A percentile compares a stretch with the other conserved stretches of the same genome.
These are phyloP conservation scores for Crambe crambe DNA, from an alignment of 37 sponge, comb jelly and placozoan genomes.

Conservation along the genomic window DNA sequence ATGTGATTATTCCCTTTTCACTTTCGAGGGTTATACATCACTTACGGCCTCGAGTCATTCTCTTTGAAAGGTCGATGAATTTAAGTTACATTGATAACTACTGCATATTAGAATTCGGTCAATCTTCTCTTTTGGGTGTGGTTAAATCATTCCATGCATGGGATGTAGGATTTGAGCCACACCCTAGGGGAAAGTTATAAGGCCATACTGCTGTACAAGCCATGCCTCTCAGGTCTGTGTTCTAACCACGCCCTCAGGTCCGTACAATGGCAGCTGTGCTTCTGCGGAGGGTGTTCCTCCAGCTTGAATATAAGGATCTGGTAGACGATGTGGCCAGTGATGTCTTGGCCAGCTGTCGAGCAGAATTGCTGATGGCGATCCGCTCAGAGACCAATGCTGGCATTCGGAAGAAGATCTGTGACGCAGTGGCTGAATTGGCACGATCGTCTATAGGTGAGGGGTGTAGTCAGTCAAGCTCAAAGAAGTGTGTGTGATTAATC, in stretches of 20 bases:
- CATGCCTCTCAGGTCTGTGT: not conserved
- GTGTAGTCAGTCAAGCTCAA: not conserved
- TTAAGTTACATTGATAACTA: too few species aligned
- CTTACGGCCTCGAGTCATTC: too few species aligned
- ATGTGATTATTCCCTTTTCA: too few species aligned
- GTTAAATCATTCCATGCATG: too few species aligned
- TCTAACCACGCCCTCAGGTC: constrained; percentile 23
- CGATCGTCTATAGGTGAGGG: constrained; percentile 75
- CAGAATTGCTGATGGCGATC: constrained; percentile 65
- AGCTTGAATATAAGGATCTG: constrained; percentile 48
- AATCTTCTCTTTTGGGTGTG: too few species aligned
- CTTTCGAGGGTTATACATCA: too few species aligned
- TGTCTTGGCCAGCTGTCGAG: constrained; percentile 43
- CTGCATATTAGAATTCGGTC: too few species aligned
- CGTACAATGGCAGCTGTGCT: constrained; percentile 72
- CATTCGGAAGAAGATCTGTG: constrained; percentile 86
- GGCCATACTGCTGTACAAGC: too few species aligned
- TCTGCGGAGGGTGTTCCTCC: constrained; percentile 61
- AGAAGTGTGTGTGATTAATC: constrained; percentile 2
- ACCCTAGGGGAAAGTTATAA: too few species aligned
- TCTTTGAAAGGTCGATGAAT: too few species aligned
- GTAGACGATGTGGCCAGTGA: constrained; percentile 5
- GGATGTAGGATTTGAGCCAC: too few species aligned
- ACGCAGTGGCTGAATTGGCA: constrained; percentile 95
- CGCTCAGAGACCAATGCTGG: constrained; percentile 53